Base-by-base conservation (phyloP, 1,140 invertebrate species). In the Sitophilus oryzae region DNA sequence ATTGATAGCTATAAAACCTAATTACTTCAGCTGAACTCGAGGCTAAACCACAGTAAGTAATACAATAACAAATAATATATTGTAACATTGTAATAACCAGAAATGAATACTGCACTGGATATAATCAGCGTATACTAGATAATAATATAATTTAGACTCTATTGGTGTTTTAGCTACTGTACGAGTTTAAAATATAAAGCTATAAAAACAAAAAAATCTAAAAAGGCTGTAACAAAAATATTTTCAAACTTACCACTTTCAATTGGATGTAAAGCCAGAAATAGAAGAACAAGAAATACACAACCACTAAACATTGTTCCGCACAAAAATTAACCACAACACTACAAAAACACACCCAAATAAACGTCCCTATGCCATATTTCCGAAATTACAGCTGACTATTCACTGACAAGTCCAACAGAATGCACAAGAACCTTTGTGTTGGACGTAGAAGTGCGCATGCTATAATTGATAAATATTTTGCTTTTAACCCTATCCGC, bases 381-480 rank as follows among this genome's bases (percentile, higher is more conserved):
- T 56, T 52, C 43, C 45, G 23, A 59, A 56, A 37, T 53, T 56
- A 60, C 58, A 52, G 58, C 54, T 60, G 58, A 60, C 58, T 60
- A 51, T 41, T 49, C 43, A 48, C 44, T 47, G 40, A 45, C 22
- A 23, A 46, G 51, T 53, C 52, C 52, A 19, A 22, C 15, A 19
- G 38, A 55, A 47, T 34, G 25, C 44, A 45, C 22, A 36, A 49
- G 25, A 55, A 48, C 52, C 52, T 55, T 55, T 55, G 52, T 55
- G 52, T 40, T 55, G 19, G 37, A 22, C 14, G 42, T 35, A 35
- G 9, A 55, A 47, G 52, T 55, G 52, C 52, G 52, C 52, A 55
- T 55, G 52, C 52, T 55, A 48, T 48, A 46, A 40, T 55, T 14
- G 21, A 23, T 53, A 42, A 47, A 55, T 37, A 41, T 30, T 48